phyloP scores from a whole-genome alignment of 2,797 vertebrate species.

The Gallinago stenura region DNA sequence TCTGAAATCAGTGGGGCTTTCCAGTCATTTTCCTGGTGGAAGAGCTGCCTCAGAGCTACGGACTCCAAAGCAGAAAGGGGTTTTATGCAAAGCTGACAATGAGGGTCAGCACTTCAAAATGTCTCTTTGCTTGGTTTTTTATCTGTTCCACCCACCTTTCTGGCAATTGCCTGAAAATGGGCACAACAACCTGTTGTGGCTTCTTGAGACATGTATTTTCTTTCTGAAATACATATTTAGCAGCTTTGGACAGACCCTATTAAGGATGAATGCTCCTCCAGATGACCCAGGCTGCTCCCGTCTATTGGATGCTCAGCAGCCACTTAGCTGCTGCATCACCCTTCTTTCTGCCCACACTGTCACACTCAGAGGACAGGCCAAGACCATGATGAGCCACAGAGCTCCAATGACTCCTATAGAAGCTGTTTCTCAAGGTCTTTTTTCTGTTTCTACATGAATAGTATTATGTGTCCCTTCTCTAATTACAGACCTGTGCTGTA shows the following conservation, averaged over 20 bases:
- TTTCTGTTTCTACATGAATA: background rate
- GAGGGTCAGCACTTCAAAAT: background rate
- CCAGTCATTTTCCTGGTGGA: background rate
- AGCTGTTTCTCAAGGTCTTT: background rate
- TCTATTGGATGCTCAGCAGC: background rate
- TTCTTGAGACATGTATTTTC: background rate
- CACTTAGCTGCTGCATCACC: background rate
- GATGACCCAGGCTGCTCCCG: background rate
- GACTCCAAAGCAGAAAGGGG: background rate
- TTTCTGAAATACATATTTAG: background rate
- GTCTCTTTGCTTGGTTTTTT: background rate
- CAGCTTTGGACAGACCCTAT: background rate
- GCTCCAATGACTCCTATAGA: background rate
- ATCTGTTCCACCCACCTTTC: background rate
- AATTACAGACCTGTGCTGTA: background rate
- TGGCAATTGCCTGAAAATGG: background rate
- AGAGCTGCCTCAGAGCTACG: background rate
- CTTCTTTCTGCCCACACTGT: background rate
- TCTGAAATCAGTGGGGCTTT: background rate
- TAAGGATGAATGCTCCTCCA: background rate
- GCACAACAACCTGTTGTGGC: too few species aligned
- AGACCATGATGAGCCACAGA: background rate
- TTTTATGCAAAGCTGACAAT: background rate
- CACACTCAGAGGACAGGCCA: accelerated
- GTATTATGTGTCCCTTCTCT: background rate